phyloP scores from a whole-genome alignment of 1,140 invertebrate genomes.

The Solenopsis fugax region DNA sequence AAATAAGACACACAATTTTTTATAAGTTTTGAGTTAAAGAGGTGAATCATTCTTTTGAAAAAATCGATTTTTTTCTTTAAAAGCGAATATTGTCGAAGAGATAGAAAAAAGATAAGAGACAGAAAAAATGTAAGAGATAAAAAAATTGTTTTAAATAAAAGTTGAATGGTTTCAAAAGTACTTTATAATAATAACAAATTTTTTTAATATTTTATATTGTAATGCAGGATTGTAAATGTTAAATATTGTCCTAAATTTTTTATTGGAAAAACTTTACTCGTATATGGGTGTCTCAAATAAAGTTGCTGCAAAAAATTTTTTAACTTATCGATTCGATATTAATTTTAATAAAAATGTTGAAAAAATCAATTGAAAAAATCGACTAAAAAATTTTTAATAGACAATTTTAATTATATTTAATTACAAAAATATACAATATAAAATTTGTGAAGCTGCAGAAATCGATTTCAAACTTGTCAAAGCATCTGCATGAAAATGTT shows the following conservation, averaged over 20 bases:
- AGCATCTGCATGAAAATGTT: constrained; percentile 6
- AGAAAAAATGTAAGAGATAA: too few relatives aligned
- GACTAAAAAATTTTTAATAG: background rate
- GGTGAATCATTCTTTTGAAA: too few relatives aligned
- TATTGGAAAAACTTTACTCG: background rate
- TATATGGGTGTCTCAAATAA: background rate
- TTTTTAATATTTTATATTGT: constrained; percentile 1
- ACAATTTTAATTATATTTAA: constrained; percentile 19
- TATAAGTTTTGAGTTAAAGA: too few relatives aligned
- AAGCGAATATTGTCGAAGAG: too few relatives aligned
- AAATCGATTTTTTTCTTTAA: too few relatives aligned
- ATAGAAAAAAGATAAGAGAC: too few relatives aligned
- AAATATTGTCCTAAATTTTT: background rate
- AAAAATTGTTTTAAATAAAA: too few relatives aligned
- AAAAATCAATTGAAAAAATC: background rate
- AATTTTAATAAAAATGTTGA: background rate
- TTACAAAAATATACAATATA: background rate
- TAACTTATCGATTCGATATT: background rate
- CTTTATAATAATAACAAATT: too few relatives aligned
- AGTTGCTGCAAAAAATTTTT: background rate
- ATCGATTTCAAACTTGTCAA: background rate
- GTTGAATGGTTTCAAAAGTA: too few relatives aligned
- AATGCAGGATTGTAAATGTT: background rate
- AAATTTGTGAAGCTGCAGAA: background rate
- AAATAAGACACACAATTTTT: too few relatives aligned